These are phyloP conservation scores for Anguilla rostrata DNA, from an alignment of 2,113 vertebrate species.

Conservation along the genomic window DNA sequence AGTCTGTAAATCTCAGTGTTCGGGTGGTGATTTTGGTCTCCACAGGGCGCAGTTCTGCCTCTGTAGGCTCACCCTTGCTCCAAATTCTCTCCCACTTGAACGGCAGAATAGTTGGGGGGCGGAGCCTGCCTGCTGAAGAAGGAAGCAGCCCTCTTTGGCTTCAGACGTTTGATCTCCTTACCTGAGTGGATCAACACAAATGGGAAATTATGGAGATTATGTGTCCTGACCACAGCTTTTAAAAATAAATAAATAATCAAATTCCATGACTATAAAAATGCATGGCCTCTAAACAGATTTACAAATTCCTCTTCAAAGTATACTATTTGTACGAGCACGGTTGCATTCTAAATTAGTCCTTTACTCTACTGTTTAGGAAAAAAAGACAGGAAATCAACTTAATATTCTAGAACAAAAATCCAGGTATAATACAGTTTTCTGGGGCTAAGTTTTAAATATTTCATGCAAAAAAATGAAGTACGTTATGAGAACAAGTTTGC, in stretches of 20 bases:
- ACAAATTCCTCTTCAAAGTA: no score
- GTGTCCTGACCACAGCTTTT: not conserved
- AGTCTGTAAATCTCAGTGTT: constrained; percentile 53
- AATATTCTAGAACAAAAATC: not conserved
- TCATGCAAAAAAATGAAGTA: no score
- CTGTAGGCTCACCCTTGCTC: constrained; percentile 74
- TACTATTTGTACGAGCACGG: not conserved
- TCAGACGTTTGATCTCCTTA: constrained; percentile 84
- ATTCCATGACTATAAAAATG: no score
- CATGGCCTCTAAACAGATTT: no score
- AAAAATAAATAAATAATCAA: no score
- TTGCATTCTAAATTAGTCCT: not conserved
- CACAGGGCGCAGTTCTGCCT: constrained; percentile 6
- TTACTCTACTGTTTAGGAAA: not conserved
- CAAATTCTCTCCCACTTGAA: constrained; percentile 75
- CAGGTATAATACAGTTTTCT: not conserved
- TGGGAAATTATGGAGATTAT: not conserved
- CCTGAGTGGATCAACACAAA: constrained; percentile 58
- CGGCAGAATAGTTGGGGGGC: constrained; percentile 70
- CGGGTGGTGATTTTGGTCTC: constrained; percentile 66
- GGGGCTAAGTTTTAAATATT: no score
- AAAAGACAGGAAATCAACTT: not conserved
- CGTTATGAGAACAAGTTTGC: no score
- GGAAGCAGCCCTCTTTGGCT: constrained; percentile 82
- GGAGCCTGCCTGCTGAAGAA: constrained; percentile 82